phyloP scores from a whole-genome alignment of 2,797 vertebrate species.

The Antennarius maculatus region DNA sequence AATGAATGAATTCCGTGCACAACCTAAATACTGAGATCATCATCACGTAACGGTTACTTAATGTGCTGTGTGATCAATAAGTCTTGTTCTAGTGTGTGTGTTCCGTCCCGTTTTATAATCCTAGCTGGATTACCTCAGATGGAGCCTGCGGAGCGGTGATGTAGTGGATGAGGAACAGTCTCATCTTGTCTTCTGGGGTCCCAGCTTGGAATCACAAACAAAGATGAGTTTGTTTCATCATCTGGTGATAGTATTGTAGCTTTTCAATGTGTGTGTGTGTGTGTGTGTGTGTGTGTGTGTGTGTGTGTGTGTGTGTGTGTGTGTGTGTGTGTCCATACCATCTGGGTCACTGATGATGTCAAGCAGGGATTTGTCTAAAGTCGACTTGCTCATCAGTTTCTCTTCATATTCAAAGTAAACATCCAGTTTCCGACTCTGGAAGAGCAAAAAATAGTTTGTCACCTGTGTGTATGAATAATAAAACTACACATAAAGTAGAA shows the following conservation, averaged over 20 bases:
- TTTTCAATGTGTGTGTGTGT: neutral
- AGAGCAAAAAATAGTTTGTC: neutral
- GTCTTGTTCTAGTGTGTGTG: no score
- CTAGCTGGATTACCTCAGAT: conserved; percentile 86
- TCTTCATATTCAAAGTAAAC: conserved; percentile 99
- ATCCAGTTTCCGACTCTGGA: conserved; percentile 93
- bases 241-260: no score
- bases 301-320: conserved; percentile 31
- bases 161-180: conserved; percentile 96
- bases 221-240: neutral
- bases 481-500: no score
- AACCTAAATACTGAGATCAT: no score
- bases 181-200: conserved; percentile 97
- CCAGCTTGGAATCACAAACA: conserved; percentile 83
- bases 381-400: conserved; percentile 98
- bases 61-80: no score
- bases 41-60: neutral
- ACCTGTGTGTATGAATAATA: neutral
- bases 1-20: no score
- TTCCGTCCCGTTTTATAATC: neutral
- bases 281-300: conserved; percentile 29
- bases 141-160: conserved; percentile 90
- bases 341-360: conserved; percentile 98
- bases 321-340: conserved; percentile 75
- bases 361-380: conserved; percentile 95